These are phyloP conservation scores for Chironomus riparius DNA, from an alignment of 2,888 invertebrate genomes.

Conservation along the genomic window DNA sequence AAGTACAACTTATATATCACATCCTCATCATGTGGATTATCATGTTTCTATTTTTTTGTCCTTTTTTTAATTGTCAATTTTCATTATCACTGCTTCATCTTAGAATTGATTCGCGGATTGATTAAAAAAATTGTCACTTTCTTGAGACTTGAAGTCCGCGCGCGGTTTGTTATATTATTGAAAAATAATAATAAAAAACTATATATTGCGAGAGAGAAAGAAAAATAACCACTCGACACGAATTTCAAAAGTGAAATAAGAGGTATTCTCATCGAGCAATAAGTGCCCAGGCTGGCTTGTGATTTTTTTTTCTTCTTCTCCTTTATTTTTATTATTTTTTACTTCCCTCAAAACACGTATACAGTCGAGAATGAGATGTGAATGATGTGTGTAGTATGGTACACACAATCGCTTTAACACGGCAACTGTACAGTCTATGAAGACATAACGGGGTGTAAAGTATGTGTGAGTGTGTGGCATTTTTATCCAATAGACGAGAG, in stretches of 20 bases:
- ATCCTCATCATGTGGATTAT: no score
- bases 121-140: background rate
- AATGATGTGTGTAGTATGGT: background rate
- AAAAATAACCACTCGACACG: constrained; percentile 45
- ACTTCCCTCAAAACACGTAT: no score
- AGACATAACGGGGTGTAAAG: background rate
- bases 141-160: background rate
- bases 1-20: no score
- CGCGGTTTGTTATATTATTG: background rate
- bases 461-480: constrained; percentile 4
- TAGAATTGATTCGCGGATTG: no score
- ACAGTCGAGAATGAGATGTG: background rate
- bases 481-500: constrained; percentile 18
- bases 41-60: background rate
- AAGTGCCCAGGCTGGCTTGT: constrained; percentile 22
- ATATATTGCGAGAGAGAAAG: constrained; percentile 19
- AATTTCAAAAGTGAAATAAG: constrained; percentile 46
- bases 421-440: background rate
- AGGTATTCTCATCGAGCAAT: constrained; percentile 37
- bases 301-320: constrained; percentile 7
- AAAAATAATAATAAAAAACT: constrained; percentile 21
- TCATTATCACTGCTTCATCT: background rate
- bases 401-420: background rate
- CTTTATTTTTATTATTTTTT: background rate
- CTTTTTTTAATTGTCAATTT: background rate